Evolutionary conservation across 2,797 vertebrate species (phyloP).

Genomic region (Sebastes jordani): DNA sequence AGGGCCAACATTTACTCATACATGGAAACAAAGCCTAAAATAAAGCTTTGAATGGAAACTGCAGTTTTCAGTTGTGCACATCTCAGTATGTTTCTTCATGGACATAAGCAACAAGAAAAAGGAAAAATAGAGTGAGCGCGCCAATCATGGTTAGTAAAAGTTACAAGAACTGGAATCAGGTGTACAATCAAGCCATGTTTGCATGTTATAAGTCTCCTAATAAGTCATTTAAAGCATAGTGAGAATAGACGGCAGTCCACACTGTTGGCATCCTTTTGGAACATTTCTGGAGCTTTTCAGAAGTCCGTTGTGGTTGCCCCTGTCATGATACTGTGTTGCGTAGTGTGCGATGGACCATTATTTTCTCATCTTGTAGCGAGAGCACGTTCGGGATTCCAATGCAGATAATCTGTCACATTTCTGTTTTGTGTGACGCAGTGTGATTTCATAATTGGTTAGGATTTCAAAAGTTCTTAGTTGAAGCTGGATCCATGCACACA

Average conservation of each 20-base stretch:
- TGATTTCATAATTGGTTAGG: not conserved
- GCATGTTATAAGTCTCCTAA: not conserved
- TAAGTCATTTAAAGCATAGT: not conserved
- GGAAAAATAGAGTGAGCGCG: too few relatives aligned
- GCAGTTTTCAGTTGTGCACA: not conserved
- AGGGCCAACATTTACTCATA: not conserved
- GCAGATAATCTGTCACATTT: not conserved
- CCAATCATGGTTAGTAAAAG: not conserved
- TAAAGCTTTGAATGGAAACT: not conserved
- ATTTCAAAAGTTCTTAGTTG: not conserved
- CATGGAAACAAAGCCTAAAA: too few relatives aligned
- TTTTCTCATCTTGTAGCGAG: not conserved
- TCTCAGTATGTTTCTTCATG: not conserved
- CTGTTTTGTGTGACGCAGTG: not conserved
- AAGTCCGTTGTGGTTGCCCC: not conserved
- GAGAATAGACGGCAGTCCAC: not conserved
- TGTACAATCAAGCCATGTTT: not conserved
- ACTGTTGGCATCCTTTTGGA: too few relatives aligned
- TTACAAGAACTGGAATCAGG: not conserved
- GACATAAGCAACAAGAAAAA: not conserved
- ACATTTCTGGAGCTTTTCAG: too few relatives aligned
- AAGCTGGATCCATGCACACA: not conserved
- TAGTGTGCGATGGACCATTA: not conserved
- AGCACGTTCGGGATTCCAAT: not conserved
- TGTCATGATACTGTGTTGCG: not conserved